Percentiles rank a stretch among this genome's conserved stretches.
phyloP scores from a whole-genome alignment of 2,888 invertebrate species.

The Andrena minutula region DNA sequence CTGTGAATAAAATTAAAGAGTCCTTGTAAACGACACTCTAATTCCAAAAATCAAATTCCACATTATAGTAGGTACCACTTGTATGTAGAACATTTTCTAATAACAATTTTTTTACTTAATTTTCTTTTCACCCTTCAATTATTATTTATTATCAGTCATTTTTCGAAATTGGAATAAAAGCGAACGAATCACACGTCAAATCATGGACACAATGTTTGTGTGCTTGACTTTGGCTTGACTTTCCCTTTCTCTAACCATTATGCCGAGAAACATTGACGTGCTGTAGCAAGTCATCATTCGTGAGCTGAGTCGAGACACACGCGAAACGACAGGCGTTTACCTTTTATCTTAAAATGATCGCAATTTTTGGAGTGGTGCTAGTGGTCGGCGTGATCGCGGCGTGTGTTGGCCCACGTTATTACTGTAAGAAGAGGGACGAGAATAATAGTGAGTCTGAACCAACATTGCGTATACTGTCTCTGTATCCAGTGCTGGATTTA shows the following conservation, averaged over 20 bases:
- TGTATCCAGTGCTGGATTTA: too few species aligned
- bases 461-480: too few species aligned
- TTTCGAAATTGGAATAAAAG: too few species aligned
- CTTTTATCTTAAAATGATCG: conserved; percentile 48
- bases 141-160: too few species aligned
- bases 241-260: not conserved
- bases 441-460: conserved; percentile 14
- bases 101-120: too few species aligned
- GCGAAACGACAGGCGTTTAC: not conserved
- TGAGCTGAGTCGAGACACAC: not conserved
- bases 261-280: not conserved
- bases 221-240: conserved; percentile 22
- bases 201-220: conserved; percentile 22
- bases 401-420: conserved; percentile 61
- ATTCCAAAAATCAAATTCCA: too few species aligned
- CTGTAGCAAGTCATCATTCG: not conserved
- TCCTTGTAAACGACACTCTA: not conserved
- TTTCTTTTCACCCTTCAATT: too few species aligned
- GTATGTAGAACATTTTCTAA: too few species aligned
- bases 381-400: conserved; percentile 50
- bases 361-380: conserved; percentile 46
- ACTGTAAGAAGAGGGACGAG: conserved; percentile 28
- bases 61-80: too few species aligned
- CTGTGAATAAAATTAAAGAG: not conserved
- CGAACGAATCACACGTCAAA: too few species aligned